phyloP scores from a whole-genome alignment of 1,140 invertebrate genomes.

The Brachionus paranguensis region DNA sequence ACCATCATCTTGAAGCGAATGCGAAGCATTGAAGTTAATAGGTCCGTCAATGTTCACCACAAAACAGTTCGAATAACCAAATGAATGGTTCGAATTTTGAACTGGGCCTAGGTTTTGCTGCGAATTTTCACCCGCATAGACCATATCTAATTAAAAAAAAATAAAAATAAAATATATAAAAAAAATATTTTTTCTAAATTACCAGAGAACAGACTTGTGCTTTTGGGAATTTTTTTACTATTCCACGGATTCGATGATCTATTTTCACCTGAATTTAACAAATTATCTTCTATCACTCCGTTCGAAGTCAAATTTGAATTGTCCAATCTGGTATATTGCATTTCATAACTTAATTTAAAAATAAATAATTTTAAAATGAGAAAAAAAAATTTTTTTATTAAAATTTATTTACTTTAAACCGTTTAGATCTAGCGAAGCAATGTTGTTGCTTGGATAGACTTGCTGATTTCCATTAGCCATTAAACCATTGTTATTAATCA shows the following conservation, averaged over 20 bases:
- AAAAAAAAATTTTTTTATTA: neutral
- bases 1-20: conserved; percentile 32
- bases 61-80: conserved; percentile 34
- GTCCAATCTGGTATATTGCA: conserved; percentile 1
- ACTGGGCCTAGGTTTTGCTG: neutral
- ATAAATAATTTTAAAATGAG: neutral
- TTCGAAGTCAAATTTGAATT: conserved; percentile 22
- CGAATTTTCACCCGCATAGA: neutral
- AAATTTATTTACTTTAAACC: neutral
- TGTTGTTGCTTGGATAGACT: neutral
- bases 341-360: neutral
- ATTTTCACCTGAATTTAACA: conserved; percentile 11
- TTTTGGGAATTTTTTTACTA: conserved; percentile 29
- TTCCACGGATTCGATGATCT: conserved; percentile 19
- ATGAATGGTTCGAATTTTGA: neutral
- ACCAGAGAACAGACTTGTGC: conserved; percentile 24
- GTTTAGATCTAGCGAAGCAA: neutral
- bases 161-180: neutral
- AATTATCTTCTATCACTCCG: conserved; percentile 27
- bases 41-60: conserved; percentile 35
- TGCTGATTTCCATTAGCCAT: neutral
- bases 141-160: neutral
- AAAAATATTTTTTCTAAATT: neutral
- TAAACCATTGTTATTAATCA: neutral
- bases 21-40: conserved; percentile 34